Evolutionary conservation across 1,140 invertebrate species (phyloP), one percentile per base, ranked within the genome.

Genomic region (Drosophila asahinai): DNA sequence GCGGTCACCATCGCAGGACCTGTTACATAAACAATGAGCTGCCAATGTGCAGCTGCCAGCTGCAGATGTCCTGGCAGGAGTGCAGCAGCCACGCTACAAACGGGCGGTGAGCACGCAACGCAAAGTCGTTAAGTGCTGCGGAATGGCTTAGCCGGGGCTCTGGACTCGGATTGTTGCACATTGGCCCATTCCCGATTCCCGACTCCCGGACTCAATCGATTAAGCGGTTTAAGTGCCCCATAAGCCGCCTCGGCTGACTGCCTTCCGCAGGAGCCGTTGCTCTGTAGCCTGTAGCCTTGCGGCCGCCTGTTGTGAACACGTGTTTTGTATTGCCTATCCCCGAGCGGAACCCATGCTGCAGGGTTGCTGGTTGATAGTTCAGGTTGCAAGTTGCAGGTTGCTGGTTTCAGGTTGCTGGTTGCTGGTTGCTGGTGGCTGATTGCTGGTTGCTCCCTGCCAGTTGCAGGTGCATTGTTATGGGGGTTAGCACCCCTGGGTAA

Each of bases 141-240:
- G 54, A 79, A 79, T 79, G 76, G 76, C 76, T 78, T 71, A 63
- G 75, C 22, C 54, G 57, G 42, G 71, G 61, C 55, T 75, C 54
- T 40, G 38, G 58, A 63, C 54, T 43, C 58, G 65, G 54, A 49
- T 47, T 63, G 59, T 79, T 80, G 63, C 62, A 67, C 54, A 72
- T 67, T 71, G 77, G 52, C 58, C 64, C 54, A 40, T 22, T 22
- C 40, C 22, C 22, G 22, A 47, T 48, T 22, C 36, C 9, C 27
- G 12, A 40, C 30, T 30, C 61, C 70, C 36, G 61, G 61, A 43
- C 63, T 61, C 65, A 72, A 81, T 84, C 82, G 78, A 86, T 86
- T 81, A 86, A 86, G 83, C 71, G 79, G 79, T 72, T 86, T 86
- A 86, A 86, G 83, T 81, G 83, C 78, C 65, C 57, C 66, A 71